A percentile compares a stretch with the other conserved stretches of the same genome.
Evolutionary conservation across 2,888 invertebrate species (phyloP).

Genomic region (Plusia festucae): DNA sequence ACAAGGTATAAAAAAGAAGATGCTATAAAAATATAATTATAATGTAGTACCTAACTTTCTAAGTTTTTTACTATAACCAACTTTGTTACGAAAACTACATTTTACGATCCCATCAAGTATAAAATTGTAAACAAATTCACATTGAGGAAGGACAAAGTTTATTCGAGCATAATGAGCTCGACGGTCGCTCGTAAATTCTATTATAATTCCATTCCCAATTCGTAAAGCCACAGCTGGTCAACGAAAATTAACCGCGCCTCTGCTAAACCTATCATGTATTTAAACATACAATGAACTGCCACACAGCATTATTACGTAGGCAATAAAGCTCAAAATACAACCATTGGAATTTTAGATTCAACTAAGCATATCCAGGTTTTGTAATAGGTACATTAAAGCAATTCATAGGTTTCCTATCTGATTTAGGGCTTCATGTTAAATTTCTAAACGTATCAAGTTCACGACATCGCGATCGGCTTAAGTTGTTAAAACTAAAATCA

Average conservation of each 20-base stretch:
- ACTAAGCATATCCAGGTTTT: conserved; percentile 14
- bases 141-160: conserved; percentile 34
- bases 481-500: not conserved
- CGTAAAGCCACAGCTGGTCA: conserved; percentile 53
- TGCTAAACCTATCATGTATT: conserved; percentile 49
- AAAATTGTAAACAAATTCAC: conserved; percentile 13
- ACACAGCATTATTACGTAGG: conserved; percentile 25
- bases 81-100: not conserved
- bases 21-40: too few relatives aligned
- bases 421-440: conserved; percentile 12
- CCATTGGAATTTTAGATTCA: conserved; percentile 25
- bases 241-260: conserved; percentile 55
- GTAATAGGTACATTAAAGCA: conserved; percentile 12
- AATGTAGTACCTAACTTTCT: too few relatives aligned
- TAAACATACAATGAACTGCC: conserved; percentile 36
- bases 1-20: too few relatives aligned
- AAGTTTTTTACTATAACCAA: too few relatives aligned
- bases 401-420: conserved; percentile 11
- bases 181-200: conserved; percentile 57
- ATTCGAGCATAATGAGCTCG: conserved; percentile 43
- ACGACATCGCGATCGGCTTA: not conserved
- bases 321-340: conserved; percentile 46
- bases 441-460: conserved; percentile 10
- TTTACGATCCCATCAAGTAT: not conserved
- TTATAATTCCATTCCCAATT: conserved; percentile 52